These are phyloP conservation scores for Jordanella pulchra DNA, from an alignment of 2,797 vertebrate species.

Conservation along the genomic window DNA sequence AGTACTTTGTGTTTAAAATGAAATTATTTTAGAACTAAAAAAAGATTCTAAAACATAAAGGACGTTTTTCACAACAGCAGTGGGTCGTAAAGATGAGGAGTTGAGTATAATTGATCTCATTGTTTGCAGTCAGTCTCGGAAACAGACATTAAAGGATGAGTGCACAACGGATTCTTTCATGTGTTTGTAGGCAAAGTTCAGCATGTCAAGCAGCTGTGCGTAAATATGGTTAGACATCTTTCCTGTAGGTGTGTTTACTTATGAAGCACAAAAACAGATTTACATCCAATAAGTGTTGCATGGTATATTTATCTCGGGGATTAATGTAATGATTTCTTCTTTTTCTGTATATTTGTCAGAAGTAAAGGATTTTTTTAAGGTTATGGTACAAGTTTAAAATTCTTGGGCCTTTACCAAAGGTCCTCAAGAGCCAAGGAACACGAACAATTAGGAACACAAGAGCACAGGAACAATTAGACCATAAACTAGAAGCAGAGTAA, in stretches of 20 bases:
- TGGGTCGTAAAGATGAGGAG: conserved; percentile 25
- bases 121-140: conserved; percentile 38
- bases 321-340: too few species aligned
- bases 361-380: too few species aligned
- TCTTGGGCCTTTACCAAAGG: too few species aligned
- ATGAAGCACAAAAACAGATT: neutral
- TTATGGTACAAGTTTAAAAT: too few species aligned
- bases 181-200: conserved; percentile 23
- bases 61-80: conserved; percentile 31
- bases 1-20: conserved; percentile 22
- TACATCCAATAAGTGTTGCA: neutral
- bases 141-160: conserved; percentile 35
- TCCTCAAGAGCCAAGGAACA: too few species aligned
- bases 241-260: neutral
- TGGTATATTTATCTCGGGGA: too few species aligned
- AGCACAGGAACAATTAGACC: too few species aligned
- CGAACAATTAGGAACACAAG: too few species aligned
- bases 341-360: too few species aligned
- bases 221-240: neutral
- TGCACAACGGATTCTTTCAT: conserved; percentile 5
- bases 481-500: too few species aligned
- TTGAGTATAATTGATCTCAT: conserved; percentile 32
- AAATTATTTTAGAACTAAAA: conserved; percentile 16
- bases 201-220: conserved; percentile 17
- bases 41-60: conserved; percentile 18